Evolutionary conservation across 2,888 invertebrate genomes (phyloP), one percentile per base, ranked within the genome.

Genomic region (Drosophila affinis): DNA sequence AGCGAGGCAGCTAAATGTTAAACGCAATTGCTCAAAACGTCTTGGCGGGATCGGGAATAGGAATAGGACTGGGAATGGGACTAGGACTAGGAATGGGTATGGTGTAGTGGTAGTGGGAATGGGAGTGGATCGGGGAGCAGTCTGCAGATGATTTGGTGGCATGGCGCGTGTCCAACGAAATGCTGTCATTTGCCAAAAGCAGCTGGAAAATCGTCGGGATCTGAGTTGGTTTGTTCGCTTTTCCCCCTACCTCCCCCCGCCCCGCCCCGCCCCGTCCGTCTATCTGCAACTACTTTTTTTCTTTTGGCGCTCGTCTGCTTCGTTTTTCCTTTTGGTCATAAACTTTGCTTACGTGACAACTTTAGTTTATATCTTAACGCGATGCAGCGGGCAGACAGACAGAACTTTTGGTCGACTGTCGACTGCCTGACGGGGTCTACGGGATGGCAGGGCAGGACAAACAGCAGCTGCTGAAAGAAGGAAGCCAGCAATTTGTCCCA

Each of bases 311-410:
- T 56, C 58, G 46, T 55, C 44, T 53, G 49, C 45, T 62, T 64
- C 51, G 46, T 75, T 79, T 75, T 58, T 62, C 71, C 73, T 78
- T 79, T 80, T 81, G 80, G 81, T 63, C 78, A 88, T 88, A 88
- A 88, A 88, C 88, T 81, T 80, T 79, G 86, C 88, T 83, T 89
- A 87, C 89, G 89, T 89, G 89, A 89, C 84, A 87, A 84, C 79
- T 86, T 87, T 82, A 82, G 82, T 86, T 89, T 87, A 88, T 88
- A 86, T 84, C 86, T 77, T 77, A 71, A 86, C 78, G 79, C 72
- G 69, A 61, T 70, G 68, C 64, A 62, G 61, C 59, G 69, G 65
- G 46, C 52, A 46, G 58, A 32, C 52, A 46, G 58, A 32, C 55
- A 47, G 69, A 57, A 65, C 53, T 60, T 54, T 54, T 58, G 47